phyloP scores from a whole-genome alignment of 2,113 vertebrate genomes.

The Columba janthina region DNA sequence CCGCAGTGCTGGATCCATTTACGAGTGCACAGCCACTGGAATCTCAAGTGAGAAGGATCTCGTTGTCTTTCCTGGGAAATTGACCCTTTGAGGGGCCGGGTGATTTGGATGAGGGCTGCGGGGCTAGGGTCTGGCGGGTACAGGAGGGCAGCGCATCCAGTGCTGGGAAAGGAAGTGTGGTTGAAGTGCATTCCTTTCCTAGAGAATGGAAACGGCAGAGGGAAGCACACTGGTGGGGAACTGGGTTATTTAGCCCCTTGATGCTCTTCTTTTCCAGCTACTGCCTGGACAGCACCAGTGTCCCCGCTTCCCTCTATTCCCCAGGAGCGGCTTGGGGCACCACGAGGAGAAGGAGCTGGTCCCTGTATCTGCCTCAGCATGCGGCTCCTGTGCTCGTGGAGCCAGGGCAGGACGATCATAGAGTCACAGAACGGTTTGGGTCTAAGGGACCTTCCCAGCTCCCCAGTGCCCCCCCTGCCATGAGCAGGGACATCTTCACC shows the following conservation, averaged over 20 bases:
- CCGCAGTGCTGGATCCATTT: not conserved
- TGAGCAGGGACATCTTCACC: too few relatives aligned
- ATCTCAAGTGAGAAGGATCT: not conserved
- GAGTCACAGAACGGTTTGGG: too few relatives aligned
- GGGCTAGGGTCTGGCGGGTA: not conserved
- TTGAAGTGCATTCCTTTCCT: not conserved
- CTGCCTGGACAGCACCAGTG: not conserved
- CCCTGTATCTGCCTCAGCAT: not conserved
- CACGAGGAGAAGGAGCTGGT: not conserved
- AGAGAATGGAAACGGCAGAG: not conserved
- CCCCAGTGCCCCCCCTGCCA: too few relatives aligned
- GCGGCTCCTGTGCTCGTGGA: not conserved
- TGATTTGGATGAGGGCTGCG: not conserved
- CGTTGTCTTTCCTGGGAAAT: not conserved
- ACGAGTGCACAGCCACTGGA: fast-evolving
- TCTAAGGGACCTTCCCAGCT: too few relatives aligned
- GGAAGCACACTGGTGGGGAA: not conserved
- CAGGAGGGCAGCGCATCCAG: not conserved
- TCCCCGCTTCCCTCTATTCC: not conserved
- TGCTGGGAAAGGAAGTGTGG: not conserved
- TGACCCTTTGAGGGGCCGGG: not conserved
- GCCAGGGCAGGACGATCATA: not conserved
- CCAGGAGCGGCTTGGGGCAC: not conserved
- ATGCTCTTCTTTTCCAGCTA: not conserved
- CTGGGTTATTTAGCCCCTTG: not conserved